phyloP scores from a whole-genome alignment of 2,888 invertebrate species.

The Syritta pipiens region DNA sequence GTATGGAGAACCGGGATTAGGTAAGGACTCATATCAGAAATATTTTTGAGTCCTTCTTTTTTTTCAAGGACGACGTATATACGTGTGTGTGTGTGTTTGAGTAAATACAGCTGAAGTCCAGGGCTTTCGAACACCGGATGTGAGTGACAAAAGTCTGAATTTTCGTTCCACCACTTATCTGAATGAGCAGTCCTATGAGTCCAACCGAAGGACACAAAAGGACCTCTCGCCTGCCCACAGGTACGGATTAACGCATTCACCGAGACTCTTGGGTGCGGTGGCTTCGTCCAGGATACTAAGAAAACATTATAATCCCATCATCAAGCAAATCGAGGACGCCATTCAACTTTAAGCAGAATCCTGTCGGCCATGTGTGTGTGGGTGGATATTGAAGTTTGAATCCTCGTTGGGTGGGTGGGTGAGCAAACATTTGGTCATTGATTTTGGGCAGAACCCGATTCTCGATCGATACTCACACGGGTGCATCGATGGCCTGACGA shows the following conservation, averaged over 20 bases:
- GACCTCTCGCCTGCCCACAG: neutral
- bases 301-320: slow-evolving; percentile 43
- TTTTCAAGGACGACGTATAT: neutral
- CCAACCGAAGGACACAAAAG: neutral
- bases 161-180: slow-evolving; percentile 31
- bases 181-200: slow-evolving; percentile 6
- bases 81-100: neutral
- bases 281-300: slow-evolving; percentile 12
- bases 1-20: slow-evolving; percentile 9
- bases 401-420: no score
- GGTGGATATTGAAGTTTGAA: slow-evolving; percentile 13
- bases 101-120: neutral
- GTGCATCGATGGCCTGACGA: no score
- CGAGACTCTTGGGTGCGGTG: neutral
- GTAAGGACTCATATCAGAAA: slow-evolving; percentile 15
- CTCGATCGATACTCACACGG: no score
- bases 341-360: slow-evolving; percentile 3
- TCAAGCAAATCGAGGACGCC: slow-evolving; percentile 24
- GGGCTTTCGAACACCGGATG: slow-evolving; percentile 7
- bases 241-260: slow-evolving; percentile 21
- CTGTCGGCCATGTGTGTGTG: neutral
- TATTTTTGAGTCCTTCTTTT: neutral
- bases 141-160: slow-evolving; percentile 39
- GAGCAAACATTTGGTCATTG: no score
- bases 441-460: no score